Evolutionary conservation across 1,140 invertebrate genomes (phyloP).

Genomic region (Drosophila nikananu): DNA sequence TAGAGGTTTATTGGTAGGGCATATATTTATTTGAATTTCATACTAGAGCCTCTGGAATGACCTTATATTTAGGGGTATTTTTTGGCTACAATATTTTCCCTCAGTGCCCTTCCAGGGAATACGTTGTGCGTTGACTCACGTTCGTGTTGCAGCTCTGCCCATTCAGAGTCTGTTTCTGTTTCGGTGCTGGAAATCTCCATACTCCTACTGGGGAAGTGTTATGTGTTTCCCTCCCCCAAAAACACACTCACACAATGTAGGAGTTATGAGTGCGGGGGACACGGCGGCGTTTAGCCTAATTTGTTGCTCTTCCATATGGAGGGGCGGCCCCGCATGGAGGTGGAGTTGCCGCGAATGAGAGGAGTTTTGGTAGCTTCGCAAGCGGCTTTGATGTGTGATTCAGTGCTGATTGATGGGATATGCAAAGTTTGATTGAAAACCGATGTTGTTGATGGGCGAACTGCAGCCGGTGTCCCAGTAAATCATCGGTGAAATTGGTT

Average conservation of each 20-base stretch:
- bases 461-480: conserved; percentile 42
- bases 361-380: conserved; percentile 20
- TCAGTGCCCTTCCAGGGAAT: conserved; percentile 16
- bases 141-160: conserved; percentile 21
- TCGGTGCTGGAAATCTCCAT: conserved; percentile 12
- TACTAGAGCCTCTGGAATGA: no score
- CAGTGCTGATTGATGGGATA: conserved; percentile 70
- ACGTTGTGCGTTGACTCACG: conserved; percentile 41
- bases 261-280: neutral
- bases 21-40: no score
- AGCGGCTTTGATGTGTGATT: conserved; percentile 67
- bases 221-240: neutral
- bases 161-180: conserved; percentile 27
- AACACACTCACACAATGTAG: conserved; percentile 8
- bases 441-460: conserved; percentile 33
- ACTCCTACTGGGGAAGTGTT: neutral
- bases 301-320: conserved; percentile 50
- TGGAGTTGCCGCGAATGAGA: neutral
- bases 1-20: neutral
- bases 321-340: neutral
- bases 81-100: neutral
- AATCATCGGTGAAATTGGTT: conserved; percentile 66
- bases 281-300: conserved; percentile 59
- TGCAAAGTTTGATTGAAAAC: conserved; percentile 79
- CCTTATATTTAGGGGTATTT: neutral